Percentiles rank a stretch among this genome's conserved stretches.
Conservation (phyloP, 2,797 vertebrate species). For the Tolypeutes matacus region DNA sequence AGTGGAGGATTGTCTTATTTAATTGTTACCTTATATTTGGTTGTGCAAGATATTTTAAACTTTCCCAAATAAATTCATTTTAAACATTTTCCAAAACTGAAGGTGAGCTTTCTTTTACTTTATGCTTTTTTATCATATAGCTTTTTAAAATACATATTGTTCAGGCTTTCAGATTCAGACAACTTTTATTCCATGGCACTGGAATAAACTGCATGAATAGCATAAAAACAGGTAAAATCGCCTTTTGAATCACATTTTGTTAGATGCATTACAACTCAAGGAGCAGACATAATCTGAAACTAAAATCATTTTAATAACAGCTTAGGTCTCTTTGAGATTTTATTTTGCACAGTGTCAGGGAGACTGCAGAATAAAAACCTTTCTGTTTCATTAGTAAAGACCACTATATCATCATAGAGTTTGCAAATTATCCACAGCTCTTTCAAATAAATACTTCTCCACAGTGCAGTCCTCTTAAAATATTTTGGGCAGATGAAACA, state of each 20-base stretch:
- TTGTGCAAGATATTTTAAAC: background rate
- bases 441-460: constrained; percentile 85
- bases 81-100: constrained; percentile 49
- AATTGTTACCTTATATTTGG: background rate
- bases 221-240: constrained; percentile 80
- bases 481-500: constrained; percentile 80
- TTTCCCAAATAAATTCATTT: constrained; percentile 48
- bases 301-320: constrained; percentile 81
- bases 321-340: constrained; percentile 76
- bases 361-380: constrained; percentile 78
- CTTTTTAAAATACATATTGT: constrained; percentile 6
- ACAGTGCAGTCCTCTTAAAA: constrained; percentile 74
- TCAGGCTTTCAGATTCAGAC: constrained; percentile 58
- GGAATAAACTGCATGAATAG: background rate
- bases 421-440: constrained; percentile 80
- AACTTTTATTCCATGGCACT: constrained; percentile 29
- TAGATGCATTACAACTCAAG: constrained; percentile 72
- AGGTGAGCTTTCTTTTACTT: constrained; percentile 26
- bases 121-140: background rate
- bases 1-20: background rate
- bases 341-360: constrained; percentile 80
- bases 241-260: constrained; percentile 72
- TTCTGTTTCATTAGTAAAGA: constrained; percentile 82
- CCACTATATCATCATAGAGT: constrained; percentile 69
- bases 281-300: constrained; percentile 74